phyloP scores from a whole-genome alignment of 1,140 invertebrate genomes.

The Pissodes strobi region DNA sequence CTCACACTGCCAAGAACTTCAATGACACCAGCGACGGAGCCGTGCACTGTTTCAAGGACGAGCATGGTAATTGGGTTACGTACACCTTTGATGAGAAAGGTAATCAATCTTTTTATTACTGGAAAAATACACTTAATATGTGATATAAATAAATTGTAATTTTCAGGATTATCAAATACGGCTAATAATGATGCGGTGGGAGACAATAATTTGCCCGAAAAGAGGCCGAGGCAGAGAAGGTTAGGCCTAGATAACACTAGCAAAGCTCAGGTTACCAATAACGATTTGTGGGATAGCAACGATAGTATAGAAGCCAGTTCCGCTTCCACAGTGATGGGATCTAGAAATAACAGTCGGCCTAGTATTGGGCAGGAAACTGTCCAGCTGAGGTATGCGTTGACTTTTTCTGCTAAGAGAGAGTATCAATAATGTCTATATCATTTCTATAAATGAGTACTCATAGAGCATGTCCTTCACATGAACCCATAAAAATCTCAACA shows the following conservation, averaged over 20 bases:
- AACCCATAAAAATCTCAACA: too few species aligned
- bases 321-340: constrained; percentile 38
- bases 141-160: too few species aligned
- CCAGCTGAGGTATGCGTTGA: constrained; percentile 24
- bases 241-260: constrained; percentile 8
- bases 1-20: constrained; percentile 79
- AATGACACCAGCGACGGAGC: constrained; percentile 87
- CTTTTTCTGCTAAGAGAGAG: too few species aligned
- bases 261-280: constrained; percentile 21
- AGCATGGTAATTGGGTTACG: constrained; percentile 73
- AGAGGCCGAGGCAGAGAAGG: constrained; percentile 4
- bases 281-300: constrained; percentile 48
- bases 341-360: constrained; percentile 20
- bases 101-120: too few species aligned
- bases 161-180: not conserved
- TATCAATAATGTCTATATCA: too few species aligned
- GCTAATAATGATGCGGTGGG: not conserved
- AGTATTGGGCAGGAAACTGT: constrained; percentile 17
- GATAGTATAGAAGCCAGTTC: constrained; percentile 38
- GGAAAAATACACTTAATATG: too few species aligned
- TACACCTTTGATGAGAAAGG: constrained; percentile 87
- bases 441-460: too few species aligned
- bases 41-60: constrained; percentile 82
- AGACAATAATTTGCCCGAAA: not conserved
- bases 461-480: too few species aligned